Conservation (phyloP, 2,888 invertebrate genomes). For the Gisinianus flammeolus region DNA sequence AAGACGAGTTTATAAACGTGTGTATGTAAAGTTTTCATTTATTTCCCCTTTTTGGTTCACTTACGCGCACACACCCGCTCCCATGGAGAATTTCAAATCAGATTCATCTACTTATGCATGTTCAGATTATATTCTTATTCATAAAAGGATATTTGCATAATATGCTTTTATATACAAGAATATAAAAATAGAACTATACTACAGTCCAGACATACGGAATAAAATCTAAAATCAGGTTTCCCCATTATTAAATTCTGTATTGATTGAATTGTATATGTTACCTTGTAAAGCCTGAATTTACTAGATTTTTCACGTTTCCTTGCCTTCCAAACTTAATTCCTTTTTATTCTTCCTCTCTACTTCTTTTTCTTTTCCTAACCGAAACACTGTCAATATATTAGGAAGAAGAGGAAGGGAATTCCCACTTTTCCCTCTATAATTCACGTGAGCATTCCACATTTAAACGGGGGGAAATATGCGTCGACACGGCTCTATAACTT, state of each 20-base stretch:
- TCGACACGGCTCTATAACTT: neutral
- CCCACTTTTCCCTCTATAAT: neutral
- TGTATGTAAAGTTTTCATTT: too few species aligned
- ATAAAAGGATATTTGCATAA: neutral
- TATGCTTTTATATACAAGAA: too few species aligned
- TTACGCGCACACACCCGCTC: too few species aligned
- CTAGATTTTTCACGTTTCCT: neutral
- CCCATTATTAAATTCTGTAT: neutral
- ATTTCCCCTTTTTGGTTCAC: too few species aligned
- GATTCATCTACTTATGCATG: neutral
- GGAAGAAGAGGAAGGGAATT: neutral
- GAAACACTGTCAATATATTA: neutral
- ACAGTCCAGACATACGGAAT: too few species aligned
- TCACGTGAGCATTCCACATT: neutral
- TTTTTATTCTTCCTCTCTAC: neutral
- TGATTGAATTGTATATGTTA: neutral
- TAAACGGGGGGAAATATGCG: neutral
- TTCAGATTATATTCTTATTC: conserved; percentile 3
- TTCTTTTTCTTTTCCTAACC: neutral
- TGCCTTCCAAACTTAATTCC: neutral
- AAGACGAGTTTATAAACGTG: too few species aligned
- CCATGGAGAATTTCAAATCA: too few species aligned
- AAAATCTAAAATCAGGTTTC: conserved; percentile 1
- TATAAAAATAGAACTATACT: too few species aligned
- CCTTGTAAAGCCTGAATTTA: neutral